A percentile compares a stretch with the other conserved stretches of the same genome.
Evolutionary conservation across 2,888 invertebrate species (phyloP).

Genomic region (Pachycephus smyrnensis): DNA sequence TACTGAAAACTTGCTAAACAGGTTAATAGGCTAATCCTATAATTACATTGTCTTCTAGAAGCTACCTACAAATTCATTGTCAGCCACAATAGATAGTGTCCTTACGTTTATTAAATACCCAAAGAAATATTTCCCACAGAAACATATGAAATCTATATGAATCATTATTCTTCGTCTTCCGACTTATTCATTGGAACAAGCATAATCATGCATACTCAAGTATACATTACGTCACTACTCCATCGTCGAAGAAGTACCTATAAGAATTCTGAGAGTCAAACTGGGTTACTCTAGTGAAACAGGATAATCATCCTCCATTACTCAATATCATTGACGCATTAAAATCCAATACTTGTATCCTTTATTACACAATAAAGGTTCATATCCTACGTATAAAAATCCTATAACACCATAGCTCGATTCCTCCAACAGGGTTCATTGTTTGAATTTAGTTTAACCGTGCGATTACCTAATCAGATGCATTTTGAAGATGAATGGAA

Average conservation of each 20-base stretch:
- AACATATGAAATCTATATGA: not conserved
- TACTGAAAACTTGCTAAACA: not conserved
- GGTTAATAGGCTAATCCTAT: not conserved
- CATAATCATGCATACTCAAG: not conserved
- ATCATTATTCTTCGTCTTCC: not conserved
- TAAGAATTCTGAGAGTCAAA: not conserved
- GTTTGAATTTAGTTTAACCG: too few relatives aligned
- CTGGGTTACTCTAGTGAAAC: not conserved
- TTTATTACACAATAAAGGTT: not conserved
- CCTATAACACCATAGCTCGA: too few relatives aligned
- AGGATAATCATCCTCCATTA: not conserved
- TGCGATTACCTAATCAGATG: too few relatives aligned
- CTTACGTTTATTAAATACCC: not conserved
- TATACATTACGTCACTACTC: not conserved
- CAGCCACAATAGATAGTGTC: not conserved
- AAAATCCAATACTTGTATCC: not conserved
- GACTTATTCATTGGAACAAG: not conserved
- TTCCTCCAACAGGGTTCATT: too few relatives aligned
- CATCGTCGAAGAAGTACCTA: not conserved
- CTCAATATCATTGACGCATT: not conserved
- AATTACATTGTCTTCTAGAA: not conserved
- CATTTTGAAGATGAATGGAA: too few relatives aligned
- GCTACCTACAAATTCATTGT: not conserved
- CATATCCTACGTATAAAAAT: too few relatives aligned
- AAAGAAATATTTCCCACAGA: not conserved